Base-by-base conservation (phyloP, 2,888 invertebrate genomes). In the Phrixothrix hirtus region DNA sequence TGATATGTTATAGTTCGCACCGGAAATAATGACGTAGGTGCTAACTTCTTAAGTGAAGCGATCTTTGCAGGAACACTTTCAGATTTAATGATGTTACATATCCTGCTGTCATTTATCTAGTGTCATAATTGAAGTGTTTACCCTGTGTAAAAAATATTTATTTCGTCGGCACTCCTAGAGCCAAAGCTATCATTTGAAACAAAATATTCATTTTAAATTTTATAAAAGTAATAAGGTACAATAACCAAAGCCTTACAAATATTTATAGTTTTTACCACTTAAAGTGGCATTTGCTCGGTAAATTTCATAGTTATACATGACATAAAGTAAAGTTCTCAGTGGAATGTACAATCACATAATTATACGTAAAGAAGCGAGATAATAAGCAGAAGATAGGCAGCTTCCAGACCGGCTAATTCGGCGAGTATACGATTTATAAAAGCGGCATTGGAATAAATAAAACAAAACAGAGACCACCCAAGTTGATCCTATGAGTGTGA, bases 401-500 rank as follows among this genome's bases (percentile, higher is more conserved):
- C 57, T 59, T 55, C 56, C 57, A 57, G 55, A 53, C 61, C 52
- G 50, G 55, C 59, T 63, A 61, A 60, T 63, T 61, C 61, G 60
- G 58, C 57, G 58, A 56, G 53, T 51, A 57, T 57, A 55, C 55
- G 52, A 59, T 63, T 61, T 61, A 61, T 60, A 61, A 60, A 59
- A 61, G 57, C 57, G 60, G 58, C 57, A 57, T 49, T 58, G 60
- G 55, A 65, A 63, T 67, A 66, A 72, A 72, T 74, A 75, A 74
- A 74, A 74, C 73, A 74, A 74, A 74, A 73, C 72, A 68, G 65
- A 63, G 75, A 73, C 75, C 75, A 74, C 75, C 75, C 75, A 75
- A 74, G 75, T 74, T 66, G 75, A 71, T 68, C 61, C 66, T 70
- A 70, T 68, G 72, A 72, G 69, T 71, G 69, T 68, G 62, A 26